These are phyloP conservation scores for Chionodraco myersi DNA, from an alignment of 2,113 vertebrate genomes.

Conservation along the genomic window DNA sequence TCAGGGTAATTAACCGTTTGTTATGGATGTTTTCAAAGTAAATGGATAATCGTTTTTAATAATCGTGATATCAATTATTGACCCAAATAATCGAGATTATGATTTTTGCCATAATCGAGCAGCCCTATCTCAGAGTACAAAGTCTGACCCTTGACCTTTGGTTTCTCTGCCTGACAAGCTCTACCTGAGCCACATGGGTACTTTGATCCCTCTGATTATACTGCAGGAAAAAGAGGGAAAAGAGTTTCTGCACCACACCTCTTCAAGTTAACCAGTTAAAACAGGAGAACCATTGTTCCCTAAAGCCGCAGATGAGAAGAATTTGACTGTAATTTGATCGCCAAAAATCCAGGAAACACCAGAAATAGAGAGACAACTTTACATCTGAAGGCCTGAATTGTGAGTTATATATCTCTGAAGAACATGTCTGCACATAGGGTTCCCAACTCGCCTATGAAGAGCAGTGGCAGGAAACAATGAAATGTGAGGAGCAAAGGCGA, in stretches of 20 bases:
- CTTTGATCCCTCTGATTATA: constrained; percentile 55
- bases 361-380: not conserved
- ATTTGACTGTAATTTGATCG: not conserved
- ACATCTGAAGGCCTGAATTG: not conserved
- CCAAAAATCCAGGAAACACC: constrained; percentile 11
- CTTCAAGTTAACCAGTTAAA: constrained; percentile 20
- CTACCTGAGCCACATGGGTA: constrained; percentile 43
- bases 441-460: constrained; percentile 1
- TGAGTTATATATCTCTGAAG: not conserved
- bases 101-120: too few relatives aligned
- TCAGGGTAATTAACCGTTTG: too few relatives aligned
- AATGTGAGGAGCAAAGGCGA: constrained; percentile 60
- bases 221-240: constrained; percentile 28
- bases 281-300: constrained; percentile 45
- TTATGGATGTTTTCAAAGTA: too few relatives aligned
- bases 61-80: too few relatives aligned
- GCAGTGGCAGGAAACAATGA: constrained; percentile 69
- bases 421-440: not conserved
- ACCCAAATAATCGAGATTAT: too few relatives aligned
- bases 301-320: not conserved
- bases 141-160: constrained; percentile 14
- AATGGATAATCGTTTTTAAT: too few relatives aligned
- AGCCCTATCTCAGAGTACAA: constrained; percentile 1
- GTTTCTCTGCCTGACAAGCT: not conserved
- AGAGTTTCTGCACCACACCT: constrained; percentile 44